phyloP scores from a whole-genome alignment of 1,140 invertebrate species.

The Calliphora vicina region DNA sequence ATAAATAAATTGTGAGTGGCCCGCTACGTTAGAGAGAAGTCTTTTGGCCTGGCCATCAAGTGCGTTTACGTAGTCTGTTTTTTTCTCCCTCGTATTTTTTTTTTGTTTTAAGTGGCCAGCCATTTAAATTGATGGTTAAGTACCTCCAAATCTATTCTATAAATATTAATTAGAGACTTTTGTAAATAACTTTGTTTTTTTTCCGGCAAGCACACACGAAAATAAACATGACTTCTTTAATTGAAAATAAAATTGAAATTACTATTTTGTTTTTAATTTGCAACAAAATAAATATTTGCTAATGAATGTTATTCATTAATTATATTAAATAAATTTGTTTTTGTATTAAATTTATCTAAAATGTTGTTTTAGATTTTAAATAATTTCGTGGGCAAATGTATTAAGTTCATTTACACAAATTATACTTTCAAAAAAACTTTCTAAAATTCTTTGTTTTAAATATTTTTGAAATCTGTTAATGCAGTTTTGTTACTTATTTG shows the following conservation, averaged over 20 bases:
- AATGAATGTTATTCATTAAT: no score
- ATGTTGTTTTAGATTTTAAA: no score
- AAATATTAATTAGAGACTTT: slow-evolving; percentile 34
- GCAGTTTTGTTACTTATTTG: no score
- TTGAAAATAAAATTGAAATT: background rate
- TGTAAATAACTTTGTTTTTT: slow-evolving; percentile 24
- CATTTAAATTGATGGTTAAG: slow-evolving; percentile 29
- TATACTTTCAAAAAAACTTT: no score
- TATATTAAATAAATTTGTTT: no score
- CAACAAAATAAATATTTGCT: no score
- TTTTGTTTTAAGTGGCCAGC: slow-evolving; percentile 17
- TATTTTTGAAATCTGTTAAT: no score
- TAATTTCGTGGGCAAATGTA: no score
- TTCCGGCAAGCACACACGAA: background rate
- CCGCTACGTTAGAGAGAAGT: background rate
- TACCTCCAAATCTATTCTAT: slow-evolving; percentile 31
- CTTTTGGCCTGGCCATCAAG: background rate
- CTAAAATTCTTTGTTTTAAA: no score
- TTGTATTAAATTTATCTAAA: no score
- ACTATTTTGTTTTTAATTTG: background rate
- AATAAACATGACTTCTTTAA: background rate
- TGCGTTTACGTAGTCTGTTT: slow-evolving; percentile 12
- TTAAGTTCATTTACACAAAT: no score
- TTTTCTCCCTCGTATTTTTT: background rate
- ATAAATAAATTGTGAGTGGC: slow-evolving; percentile 14